phyloP scores from a whole-genome alignment of 2,113 vertebrate species.

The Agelaius phoeniceus region DNA sequence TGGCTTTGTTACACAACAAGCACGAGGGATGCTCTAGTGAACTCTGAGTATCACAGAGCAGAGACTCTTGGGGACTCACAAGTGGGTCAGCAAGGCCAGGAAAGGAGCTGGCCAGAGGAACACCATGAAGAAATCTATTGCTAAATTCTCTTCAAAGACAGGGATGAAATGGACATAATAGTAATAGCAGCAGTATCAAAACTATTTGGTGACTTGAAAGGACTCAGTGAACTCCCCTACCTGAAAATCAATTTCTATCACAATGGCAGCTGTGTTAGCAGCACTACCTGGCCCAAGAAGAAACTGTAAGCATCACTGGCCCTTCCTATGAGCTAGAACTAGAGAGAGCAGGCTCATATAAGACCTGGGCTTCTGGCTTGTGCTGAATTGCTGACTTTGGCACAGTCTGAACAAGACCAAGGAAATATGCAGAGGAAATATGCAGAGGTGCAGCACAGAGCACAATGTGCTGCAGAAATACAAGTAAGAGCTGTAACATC shows the following conservation, averaged over 20 bases:
- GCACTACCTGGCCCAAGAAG: neutral
- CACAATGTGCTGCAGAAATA: neutral
- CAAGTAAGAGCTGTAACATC: neutral
- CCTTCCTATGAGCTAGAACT: neutral
- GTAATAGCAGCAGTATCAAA: neutral
- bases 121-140: neutral
- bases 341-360: neutral
- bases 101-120: neutral
- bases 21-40: neutral
- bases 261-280: neutral
- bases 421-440: neutral
- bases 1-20: slow-evolving; percentile 16
- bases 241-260: neutral
- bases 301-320: neutral
- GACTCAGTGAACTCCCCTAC: neutral
- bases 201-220: neutral
- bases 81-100: neutral
- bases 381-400: neutral
- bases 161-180: neutral
- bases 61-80: neutral
- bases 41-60: neutral
- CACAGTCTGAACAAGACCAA: neutral
- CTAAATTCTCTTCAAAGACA: neutral
- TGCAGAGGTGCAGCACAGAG: neutral
- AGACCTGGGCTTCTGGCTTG: neutral